Base-by-base conservation (phyloP, 64 coral and sea anemone genomes). In the Montipora sp. region DNA sequence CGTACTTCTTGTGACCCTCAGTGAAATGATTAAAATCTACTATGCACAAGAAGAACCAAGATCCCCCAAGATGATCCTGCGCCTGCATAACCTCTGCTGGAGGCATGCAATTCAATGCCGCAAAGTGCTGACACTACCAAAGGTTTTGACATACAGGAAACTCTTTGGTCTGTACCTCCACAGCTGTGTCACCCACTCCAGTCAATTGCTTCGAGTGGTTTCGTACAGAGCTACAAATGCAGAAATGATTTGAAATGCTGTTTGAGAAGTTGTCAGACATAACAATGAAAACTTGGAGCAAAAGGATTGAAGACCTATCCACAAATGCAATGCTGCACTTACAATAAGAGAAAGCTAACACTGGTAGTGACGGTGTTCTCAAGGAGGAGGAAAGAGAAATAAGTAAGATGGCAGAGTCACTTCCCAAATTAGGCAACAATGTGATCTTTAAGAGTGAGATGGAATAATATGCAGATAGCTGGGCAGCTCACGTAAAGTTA, bases 11-110 rank as follows among this genome's bases (percentile, higher is more conserved):
- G 48, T 45, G 1, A 77, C 87, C 23, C 59, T 91, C 20, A 21
- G 60, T 53, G 89, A 91, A 44, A 91, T 91, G 89, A 53, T 80
- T 20, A 16, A 63, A 55, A 60, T 82, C 11, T 91, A 43, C 21
- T 91, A 91, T 72, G 36, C 50, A 19, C 48, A 72, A 72, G 89
- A 80, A 14, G 63, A 82, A 7, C 73, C 73, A 10, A 70, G 89
- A 72, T 81, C 16, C 12, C 78, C 89, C 65, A 72, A 20, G 8
- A 19, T 76, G 61, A 67, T 73, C 0, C 78, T 92, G 4, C 59
- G 94, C 3, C 9, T 92, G 45, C 78, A 92, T 85, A 95, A 95
- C 70, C 60, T 92, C 15, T 85, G 77, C 2, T 92, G 81, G 13
- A 49, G 59, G 12, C 84, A 95, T 95, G 89, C 79, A 59, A n/a